Evolutionary conservation across 2,113 vertebrate species (phyloP), one percentile per base, ranked within the genome.

Genomic region (Barnardius zonarius): DNA sequence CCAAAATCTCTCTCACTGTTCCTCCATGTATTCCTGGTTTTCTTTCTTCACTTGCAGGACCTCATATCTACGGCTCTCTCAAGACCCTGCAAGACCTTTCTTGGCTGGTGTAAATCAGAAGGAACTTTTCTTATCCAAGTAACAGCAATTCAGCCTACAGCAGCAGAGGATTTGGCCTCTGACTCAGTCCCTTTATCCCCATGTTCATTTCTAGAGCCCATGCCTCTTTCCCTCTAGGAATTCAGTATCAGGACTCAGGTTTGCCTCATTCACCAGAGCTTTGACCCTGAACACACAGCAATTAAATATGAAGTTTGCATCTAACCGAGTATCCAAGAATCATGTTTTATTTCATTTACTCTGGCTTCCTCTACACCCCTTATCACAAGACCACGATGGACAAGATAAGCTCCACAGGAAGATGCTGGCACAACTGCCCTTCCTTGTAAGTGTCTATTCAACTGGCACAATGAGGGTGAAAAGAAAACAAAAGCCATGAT

Each of bases 41-140:
- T 57, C 79, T 67, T 73, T 74, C 81, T 92, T 90, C 48, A 35
- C 66, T 93, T 61, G 13, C 46, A 95, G 67, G n/a, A 86, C 91
- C 76, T 18, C 44, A 44, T 57, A 66, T 88, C 86, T 63, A 35
- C 39, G 66, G 59, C 44, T 46, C 87, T 93, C 93, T 81, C 90
- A 93, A 95, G 95, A 95, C 87, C 70, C 73, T 72, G 63, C 25
- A 89, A 49, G 88, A 83, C 75, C 84, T 89, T 80, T 84, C 67
- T 95, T 78, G 83, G 77, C 86, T 92, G 66, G 22, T 25, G 9
- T 76, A 63, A 90, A 81, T 70, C 57, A 78, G 39, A 79, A 64
- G 16, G 17, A 91, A 51, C 17, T 33, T 88, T 78, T 54, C n/a
- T 79, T 72, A 70, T 62, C 44, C 54, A 68, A 93, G 39, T 33